phyloP scores from a whole-genome alignment of 2,888 invertebrate species.

The Cataglyphis albicans region DNA sequence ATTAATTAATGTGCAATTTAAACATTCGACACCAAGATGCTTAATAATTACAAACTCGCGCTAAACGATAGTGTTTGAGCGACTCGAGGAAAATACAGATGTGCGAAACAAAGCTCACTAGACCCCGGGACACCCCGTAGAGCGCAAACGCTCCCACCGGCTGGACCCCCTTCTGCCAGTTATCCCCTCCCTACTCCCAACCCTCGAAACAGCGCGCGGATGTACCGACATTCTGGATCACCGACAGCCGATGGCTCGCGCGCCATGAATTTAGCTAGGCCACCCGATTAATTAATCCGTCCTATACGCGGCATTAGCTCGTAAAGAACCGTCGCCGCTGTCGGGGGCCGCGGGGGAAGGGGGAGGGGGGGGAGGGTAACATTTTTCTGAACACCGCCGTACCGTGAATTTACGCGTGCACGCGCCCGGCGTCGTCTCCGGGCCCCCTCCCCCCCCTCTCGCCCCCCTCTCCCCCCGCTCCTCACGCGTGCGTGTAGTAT shows the following conservation, averaged over 20 bases:
- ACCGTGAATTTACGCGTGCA: slow-evolving; percentile 49
- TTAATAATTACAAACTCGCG: neutral
- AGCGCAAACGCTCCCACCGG: slow-evolving; percentile 5
- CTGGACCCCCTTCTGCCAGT: slow-evolving; percentile 1
- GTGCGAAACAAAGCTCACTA: neutral
- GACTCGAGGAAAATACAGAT: neutral
- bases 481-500: slow-evolving; percentile 4
- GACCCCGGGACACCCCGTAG: slow-evolving; percentile 37
- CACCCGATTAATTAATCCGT: slow-evolving; percentile 78
- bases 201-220: slow-evolving; percentile 29
- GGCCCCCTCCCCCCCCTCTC: too few relatives aligned
- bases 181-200: neutral
- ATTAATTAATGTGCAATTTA: neutral
- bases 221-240: slow-evolving; percentile 74
- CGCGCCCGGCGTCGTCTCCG: slow-evolving; percentile 28
- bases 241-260: slow-evolving; percentile 76
- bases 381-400: slow-evolving; percentile 31
- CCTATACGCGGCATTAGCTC: slow-evolving; percentile 51
- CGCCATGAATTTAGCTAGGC: slow-evolving; percentile 80
- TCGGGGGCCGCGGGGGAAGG: slow-evolving; percentile 3
- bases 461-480: too few relatives aligned
- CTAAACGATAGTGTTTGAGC: neutral
- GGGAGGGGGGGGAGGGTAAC: too few relatives aligned
- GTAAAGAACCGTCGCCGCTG: slow-evolving; percentile 48
- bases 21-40: neutral